Conservation (phyloP, 2,797 vertebrate species). For the Amphiprion clarkii region DNA sequence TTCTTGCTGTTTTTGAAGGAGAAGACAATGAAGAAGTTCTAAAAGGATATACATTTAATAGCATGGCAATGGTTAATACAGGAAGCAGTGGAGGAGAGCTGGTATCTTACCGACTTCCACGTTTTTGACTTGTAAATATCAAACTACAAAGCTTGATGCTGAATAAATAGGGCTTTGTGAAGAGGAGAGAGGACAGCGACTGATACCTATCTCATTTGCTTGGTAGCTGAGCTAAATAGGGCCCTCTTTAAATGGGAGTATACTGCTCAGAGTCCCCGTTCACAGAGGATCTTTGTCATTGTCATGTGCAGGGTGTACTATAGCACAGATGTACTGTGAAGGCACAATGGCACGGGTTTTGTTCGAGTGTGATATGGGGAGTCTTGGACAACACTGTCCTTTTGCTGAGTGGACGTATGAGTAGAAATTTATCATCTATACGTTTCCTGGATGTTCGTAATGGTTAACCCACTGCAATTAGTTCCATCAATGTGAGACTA, state of each 20-base stretch:
- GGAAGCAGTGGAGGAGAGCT: too few relatives aligned
- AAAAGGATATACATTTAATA: too few relatives aligned
- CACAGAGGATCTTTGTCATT: constrained; percentile 72
- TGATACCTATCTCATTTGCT: constrained; percentile 44
- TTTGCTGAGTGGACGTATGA: background rate
- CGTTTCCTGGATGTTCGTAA: background rate
- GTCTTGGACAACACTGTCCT: background rate
- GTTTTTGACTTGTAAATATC: too few relatives aligned
- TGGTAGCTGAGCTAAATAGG: constrained; percentile 43
- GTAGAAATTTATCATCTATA: background rate
- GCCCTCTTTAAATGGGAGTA: constrained; percentile 39
- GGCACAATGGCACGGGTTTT: constrained; percentile 30
- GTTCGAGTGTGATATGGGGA: constrained; percentile 27
- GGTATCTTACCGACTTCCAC: too few relatives aligned
- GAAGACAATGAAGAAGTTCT: too few relatives aligned
- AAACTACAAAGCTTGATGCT: too few relatives aligned
- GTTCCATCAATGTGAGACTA: too few relatives aligned
- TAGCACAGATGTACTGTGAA: constrained; percentile 49
- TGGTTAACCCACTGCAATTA: background rate
- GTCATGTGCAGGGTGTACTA: constrained; percentile 50
- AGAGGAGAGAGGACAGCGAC: constrained; percentile 19
- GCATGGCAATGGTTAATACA: too few relatives aligned
- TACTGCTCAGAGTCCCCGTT: constrained; percentile 34
- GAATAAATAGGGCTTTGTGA: constrained; percentile 41
- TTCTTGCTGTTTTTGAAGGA: too few relatives aligned